Conservation (phyloP, 23 tunicate genomes). For the Aplidium turbinatum region DNA sequence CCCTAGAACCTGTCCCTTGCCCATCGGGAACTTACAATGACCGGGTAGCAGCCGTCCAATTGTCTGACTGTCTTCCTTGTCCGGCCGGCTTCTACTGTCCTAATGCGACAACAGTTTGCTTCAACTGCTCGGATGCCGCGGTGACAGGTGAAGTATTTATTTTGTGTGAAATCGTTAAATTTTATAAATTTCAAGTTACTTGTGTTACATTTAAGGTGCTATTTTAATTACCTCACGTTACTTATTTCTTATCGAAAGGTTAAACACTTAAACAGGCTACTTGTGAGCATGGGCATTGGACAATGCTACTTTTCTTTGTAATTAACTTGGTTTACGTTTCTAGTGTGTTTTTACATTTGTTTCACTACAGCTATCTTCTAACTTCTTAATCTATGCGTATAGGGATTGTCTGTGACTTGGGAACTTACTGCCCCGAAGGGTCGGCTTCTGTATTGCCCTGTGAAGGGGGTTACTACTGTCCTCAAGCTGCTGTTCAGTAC, state of each 20-base stretch:
- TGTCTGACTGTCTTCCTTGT: slow-evolving; percentile 61
- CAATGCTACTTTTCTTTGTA: too few relatives aligned
- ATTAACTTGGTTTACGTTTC: too few relatives aligned
- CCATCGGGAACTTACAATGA: slow-evolving; percentile 79
- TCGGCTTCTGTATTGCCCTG: slow-evolving; percentile 59
- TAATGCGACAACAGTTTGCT: slow-evolving; percentile 80
- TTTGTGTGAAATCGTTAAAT: too few relatives aligned
- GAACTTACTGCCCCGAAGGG: slow-evolving; percentile 80
- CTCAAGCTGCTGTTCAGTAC: slow-evolving; percentile 49
- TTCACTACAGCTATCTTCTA: too few relatives aligned
- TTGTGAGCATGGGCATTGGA: too few relatives aligned
- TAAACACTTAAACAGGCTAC: neutral
- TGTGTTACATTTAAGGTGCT: neutral
- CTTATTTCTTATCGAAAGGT: neutral
- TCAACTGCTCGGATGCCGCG: slow-evolving; percentile 87
- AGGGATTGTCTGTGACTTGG: slow-evolving; percentile 71
- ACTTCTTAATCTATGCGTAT: neutral
- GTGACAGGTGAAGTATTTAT: slow-evolving; percentile 76
- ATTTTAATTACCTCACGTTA: too few relatives aligned
- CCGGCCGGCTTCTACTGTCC: slow-evolving; percentile 96
- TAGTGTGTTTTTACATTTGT: too few relatives aligned
- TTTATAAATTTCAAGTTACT: neutral
- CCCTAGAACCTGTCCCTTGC: slow-evolving; percentile 88
- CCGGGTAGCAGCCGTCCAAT: slow-evolving; percentile 39
- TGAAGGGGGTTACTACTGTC: slow-evolving; percentile 85